Conservation (phyloP, 2,888 invertebrate genomes). For the Alentia gelatinosa region DNA sequence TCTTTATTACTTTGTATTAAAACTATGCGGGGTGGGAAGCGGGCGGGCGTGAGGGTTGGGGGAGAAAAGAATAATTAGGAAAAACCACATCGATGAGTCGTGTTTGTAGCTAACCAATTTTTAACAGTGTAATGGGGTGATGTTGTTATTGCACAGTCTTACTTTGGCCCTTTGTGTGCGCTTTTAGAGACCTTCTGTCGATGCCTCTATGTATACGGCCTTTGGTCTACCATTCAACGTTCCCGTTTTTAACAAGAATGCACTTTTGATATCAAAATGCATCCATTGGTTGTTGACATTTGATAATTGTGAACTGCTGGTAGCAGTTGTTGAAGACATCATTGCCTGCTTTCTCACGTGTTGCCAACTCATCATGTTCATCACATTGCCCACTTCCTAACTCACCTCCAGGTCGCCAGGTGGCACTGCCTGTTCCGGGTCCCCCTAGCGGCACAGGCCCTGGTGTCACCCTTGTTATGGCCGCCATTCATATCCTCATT, state of each 20-base stretch:
- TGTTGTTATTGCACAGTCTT: neutral
- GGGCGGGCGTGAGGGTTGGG: neutral
- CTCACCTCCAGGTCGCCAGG: neutral
- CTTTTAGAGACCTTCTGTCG: neutral
- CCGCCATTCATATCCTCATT: neutral
- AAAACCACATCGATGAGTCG: neutral
- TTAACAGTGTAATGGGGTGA: neutral
- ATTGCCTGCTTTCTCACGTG: neutral
- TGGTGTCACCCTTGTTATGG: neutral
- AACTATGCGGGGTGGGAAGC: no score
- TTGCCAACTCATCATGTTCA: neutral
- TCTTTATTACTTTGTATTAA: neutral
- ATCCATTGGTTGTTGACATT: slow-evolving; percentile 15
- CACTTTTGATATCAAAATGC: neutral
- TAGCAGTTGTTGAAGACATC: neutral
- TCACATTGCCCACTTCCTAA: neutral
- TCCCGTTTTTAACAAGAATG: neutral
- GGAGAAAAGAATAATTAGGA: neutral
- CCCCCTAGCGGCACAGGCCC: neutral
- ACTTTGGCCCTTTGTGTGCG: neutral
- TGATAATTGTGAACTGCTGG: neutral
- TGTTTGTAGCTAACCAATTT: neutral
- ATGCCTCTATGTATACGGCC: neutral
- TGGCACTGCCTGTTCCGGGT: neutral
- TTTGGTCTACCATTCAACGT: neutral